phyloP scores from a whole-genome alignment of 37 sponge, comb jelly and placozoan genomes.

The Hormiphora californensis region DNA sequence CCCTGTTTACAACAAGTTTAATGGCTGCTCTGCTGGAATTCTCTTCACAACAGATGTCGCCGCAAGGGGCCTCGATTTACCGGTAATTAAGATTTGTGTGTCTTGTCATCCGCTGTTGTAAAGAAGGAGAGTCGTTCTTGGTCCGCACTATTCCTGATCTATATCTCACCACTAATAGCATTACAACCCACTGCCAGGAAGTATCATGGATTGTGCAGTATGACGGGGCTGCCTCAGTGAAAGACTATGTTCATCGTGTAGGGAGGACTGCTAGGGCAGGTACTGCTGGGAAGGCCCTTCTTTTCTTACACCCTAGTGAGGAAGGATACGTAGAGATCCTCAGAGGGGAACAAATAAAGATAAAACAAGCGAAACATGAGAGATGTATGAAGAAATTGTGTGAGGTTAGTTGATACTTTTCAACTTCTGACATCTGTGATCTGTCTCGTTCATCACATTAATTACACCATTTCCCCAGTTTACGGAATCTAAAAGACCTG shows the following conservation, averaged over 20 bases:
- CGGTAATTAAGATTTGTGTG: background rate
- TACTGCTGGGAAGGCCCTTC: background rate
- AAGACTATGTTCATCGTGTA: slow-evolving; percentile 32
- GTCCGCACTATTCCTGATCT: background rate
- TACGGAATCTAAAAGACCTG: background rate
- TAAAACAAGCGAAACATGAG: background rate
- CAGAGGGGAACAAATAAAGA: background rate
- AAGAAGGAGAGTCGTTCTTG: too few species aligned
- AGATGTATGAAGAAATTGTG: background rate
- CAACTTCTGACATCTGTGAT: background rate
- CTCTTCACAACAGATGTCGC: slow-evolving; percentile 24
- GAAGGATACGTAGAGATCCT: background rate
- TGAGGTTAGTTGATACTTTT: background rate
- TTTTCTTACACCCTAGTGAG: background rate
- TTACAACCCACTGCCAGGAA: background rate
- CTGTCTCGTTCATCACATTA: background rate
- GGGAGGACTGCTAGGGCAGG: slow-evolving; percentile 19
- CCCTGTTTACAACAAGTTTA: slow-evolving; percentile 46
- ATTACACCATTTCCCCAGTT: background rate
- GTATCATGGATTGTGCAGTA: slow-evolving; percentile 19
- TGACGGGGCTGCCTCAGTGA: background rate
- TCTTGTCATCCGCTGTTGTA: too few species aligned
- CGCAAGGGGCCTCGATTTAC: background rate
- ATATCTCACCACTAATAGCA: background rate
- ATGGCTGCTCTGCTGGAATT: background rate